Base-by-base conservation (phyloP, 2,113 vertebrate genomes). In the Diphyllodes magnificus region DNA sequence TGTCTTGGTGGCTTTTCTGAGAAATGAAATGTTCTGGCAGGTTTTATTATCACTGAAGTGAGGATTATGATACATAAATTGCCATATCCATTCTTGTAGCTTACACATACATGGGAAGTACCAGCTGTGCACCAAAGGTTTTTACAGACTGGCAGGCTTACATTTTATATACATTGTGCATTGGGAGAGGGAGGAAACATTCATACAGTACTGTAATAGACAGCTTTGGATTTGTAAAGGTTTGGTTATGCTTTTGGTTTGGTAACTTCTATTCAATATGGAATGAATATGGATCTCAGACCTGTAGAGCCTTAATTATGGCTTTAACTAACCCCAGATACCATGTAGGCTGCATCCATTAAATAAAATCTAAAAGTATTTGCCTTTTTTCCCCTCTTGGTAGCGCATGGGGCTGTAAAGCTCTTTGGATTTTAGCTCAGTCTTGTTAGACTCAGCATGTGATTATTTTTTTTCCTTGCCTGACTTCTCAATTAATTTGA, bases 301-400 rank as follows among this genome's bases (percentile, higher is more conserved):
- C 22, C 17, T 71, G 9, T 25, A 44, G 61, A 88, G 37, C 7
- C 21, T 53, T 64, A 39, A 21, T 53, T 42, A 33, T 24, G 17
- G 13, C 28, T 54, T 53, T 78, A 37, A 35, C 6, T 49, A 73
- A 72, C 7, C n/a, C 83, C 40, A 73, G 22, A 25, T 37, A 39
- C 22, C 30, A 31, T 17, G 23, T 49, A 78, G 50, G 60, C 27
- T 64, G 22, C 14, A 27, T 73, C 54, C 14, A 18, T 79, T 66
- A 59, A 49, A 45, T 77, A 14, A 47, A 60, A 77, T 54, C 13
- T 35, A 1, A 82, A 68, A n/a, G 2, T 3, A 49, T 35, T 61
- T 82, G 8, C 25, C 8, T 37, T 42, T 51, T 31, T 6, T 2
- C 5, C 7, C 3, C 3, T 27, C 31, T 39, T 64, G 0, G 0